A percentile compares a stretch with the other conserved stretches of the same genome.
phyloP scores from a whole-genome alignment of 2,797 vertebrate species.

The Xerus rutilus region DNA sequence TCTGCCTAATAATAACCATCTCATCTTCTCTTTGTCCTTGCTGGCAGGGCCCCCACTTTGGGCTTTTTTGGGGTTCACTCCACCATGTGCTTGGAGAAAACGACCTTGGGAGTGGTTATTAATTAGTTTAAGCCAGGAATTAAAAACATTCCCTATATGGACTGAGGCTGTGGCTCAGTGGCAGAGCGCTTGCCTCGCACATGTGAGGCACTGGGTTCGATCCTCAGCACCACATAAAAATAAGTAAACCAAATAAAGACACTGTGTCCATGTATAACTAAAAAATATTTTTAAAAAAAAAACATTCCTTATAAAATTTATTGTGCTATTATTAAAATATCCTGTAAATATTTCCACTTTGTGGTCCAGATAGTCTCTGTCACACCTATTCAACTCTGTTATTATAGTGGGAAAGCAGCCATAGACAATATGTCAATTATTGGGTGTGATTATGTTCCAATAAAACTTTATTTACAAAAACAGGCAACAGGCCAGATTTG shows the following conservation, averaged over 20 bases:
- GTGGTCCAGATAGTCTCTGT: not conserved
- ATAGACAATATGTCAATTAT: not conserved
- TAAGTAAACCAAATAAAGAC: too few relatives aligned
- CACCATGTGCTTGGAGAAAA: not conserved
- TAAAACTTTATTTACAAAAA: constrained; percentile 41
- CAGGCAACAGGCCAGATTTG: not conserved
- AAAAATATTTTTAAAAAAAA: too few relatives aligned
- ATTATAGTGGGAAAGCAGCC: not conserved
- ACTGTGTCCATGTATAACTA: too few relatives aligned
- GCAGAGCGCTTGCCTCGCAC: too few relatives aligned
- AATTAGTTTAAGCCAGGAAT: not conserved
- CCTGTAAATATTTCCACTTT: not conserved
- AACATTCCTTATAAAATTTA: not conserved
- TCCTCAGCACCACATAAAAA: too few relatives aligned
- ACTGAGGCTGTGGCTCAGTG: too few relatives aligned
- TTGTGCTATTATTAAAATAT: not conserved
- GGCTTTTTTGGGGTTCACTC: not conserved
- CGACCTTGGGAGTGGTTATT: not conserved
- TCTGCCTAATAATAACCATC: not conserved
- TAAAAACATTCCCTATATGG: not conserved
- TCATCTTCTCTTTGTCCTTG: not conserved
- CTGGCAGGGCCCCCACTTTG: not conserved
- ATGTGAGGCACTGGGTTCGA: too few relatives aligned
- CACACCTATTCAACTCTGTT: not conserved
- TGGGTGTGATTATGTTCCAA: not conserved